A percentile compares a stretch with the other conserved stretches of the same genome.
Evolutionary conservation across 1,140 invertebrate species (phyloP).

Genomic region (Drosophila sproati): DNA sequence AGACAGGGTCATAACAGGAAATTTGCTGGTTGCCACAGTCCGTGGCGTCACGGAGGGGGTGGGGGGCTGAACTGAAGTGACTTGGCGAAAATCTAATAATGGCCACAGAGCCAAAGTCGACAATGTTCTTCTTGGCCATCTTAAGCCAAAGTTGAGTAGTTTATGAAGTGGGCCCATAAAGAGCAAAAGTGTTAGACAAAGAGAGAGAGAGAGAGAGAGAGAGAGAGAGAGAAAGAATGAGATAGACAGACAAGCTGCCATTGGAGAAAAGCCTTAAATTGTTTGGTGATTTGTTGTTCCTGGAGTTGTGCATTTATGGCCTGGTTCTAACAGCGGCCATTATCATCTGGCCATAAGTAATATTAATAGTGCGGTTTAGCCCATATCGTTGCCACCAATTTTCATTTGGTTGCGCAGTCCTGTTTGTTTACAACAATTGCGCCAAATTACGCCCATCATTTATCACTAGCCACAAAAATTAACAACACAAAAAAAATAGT

Average conservation of each 20-base stretch:
- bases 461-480: constrained; percentile 55
- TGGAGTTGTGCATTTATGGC: constrained; percentile 63
- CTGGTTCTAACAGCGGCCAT: constrained; percentile 43
- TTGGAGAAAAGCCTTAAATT: constrained; percentile 19
- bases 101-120: constrained; percentile 45
- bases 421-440: constrained; percentile 57
- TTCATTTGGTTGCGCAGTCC: constrained; percentile 25
- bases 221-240: neutral
- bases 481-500: neutral
- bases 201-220: neutral
- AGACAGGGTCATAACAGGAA: constrained; percentile 47
- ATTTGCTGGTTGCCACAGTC: constrained; percentile 34
- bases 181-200: neutral
- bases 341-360: constrained; percentile 71
- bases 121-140: constrained; percentile 18
- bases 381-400: constrained; percentile 15
- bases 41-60: neutral
- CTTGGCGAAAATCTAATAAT: constrained; percentile 78
- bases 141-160: constrained; percentile 65
- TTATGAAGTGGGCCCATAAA: constrained; percentile 54
- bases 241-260: constrained; percentile 27
- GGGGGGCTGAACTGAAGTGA: constrained; percentile 25
- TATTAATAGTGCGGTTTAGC: constrained; percentile 72
- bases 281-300: constrained; percentile 59
- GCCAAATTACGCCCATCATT: constrained; percentile 59